Percentiles rank a stretch among this genome's conserved stretches.
Conservation (phyloP, 2,113 vertebrate species). For the Apeltes quadracus region DNA sequence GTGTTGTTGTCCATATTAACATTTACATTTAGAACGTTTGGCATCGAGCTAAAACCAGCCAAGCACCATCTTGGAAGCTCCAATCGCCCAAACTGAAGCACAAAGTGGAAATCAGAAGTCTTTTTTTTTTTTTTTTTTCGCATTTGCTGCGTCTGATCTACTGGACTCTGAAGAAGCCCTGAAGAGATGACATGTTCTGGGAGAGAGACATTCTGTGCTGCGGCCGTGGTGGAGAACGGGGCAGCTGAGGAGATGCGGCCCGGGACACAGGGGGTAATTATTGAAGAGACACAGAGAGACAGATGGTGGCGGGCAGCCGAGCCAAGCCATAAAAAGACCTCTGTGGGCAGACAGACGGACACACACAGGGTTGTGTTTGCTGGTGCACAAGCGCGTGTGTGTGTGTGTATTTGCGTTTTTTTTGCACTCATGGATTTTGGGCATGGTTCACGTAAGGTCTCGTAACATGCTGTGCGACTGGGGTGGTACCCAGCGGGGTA, state of each 20-base stretch:
- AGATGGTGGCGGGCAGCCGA: constrained; percentile 54
- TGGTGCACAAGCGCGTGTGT: constrained; percentile 7
- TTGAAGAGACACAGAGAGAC: constrained; percentile 49
- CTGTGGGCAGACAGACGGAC: constrained; percentile 69
- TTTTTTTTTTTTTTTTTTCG: too few relatives aligned
- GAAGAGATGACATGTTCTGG: not conserved
- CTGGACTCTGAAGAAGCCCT: not conserved
- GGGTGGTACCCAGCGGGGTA: constrained; percentile 17
- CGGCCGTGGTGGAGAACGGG: constrained; percentile 8
- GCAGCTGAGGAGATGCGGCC: constrained; percentile 42
- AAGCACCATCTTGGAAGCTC: not conserved
- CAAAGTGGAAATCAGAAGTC: not conserved
- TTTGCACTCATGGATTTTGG: constrained; percentile 37
- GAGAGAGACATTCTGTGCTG: not conserved
- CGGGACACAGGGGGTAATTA: constrained; percentile 61
- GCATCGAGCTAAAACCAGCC: not conserved
- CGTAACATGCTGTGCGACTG: constrained; percentile 16
- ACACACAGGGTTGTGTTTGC: constrained; percentile 56
- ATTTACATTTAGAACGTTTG: not conserved
- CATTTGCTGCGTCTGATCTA: not conserved
- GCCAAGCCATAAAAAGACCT: constrained; percentile 72
- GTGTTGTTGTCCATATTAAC: constrained; percentile 17
- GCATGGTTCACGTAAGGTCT: constrained; percentile 48
- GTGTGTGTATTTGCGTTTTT: constrained; percentile 44
- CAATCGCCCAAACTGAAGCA: fast-evolving